Base-by-base conservation (phyloP, 1,140 invertebrate species). In the Apis mellifera region DNA sequence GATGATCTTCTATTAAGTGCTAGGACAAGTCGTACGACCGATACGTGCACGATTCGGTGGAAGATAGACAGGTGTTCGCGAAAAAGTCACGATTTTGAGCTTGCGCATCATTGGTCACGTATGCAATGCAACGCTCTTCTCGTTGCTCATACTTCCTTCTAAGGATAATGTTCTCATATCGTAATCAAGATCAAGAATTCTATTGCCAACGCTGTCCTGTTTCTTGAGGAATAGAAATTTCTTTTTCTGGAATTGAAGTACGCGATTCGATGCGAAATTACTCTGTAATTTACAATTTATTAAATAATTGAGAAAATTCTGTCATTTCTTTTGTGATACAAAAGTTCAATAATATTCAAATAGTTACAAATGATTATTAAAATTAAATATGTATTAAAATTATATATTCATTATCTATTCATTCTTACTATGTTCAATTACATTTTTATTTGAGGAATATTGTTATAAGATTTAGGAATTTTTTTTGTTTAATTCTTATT, bases 81-180 rank as follows among this genome's bases (percentile, higher is more conserved):
- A 89, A 90, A 91, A 91, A 88, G 81, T 87, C 89, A 90, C 84
- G 88, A 81, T 81, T 87, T 86, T 84, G 78, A 85, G 54, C 75
- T 69, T 69, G 68, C 48, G 80, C 71, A 69, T 62, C 70, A 71
- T 57, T 71, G 60, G 70, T 80, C 85, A 89, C 85, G 87, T 87
- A 85, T 86, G 86, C 81, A 75, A 84, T 65, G 69, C 78, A 79
- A 88, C 86, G 86, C 85, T 82, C 85, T 62, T 9, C 32, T 42
- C 78, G 83, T 81, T 64, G 62, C 70, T 59, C 62, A 48, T 19
- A 21, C 79, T 81, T 76, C 72, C 54, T 81, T 72, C 42, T 68
- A 19, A 48, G 79, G 54, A 81, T 81, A 81, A 81, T 81, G 84
- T 81, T 87, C 83, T 54, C 65, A 57, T 70, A 82, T 70, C 84